Conservation (phyloP, 2,797 vertebrate genomes). For the Eidolon dupreanum region DNA sequence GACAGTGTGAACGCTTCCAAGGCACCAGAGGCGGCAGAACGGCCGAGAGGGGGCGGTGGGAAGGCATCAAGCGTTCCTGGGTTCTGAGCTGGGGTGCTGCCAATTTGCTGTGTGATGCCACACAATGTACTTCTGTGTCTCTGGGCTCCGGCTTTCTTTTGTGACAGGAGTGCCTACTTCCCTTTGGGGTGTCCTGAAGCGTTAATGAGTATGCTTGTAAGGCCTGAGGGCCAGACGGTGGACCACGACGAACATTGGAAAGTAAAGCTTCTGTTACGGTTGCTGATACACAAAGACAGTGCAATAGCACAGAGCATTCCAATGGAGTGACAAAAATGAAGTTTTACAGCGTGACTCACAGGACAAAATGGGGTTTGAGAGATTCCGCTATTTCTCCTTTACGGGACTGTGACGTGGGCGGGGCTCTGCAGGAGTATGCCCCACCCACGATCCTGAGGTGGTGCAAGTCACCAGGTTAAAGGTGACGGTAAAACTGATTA, state of each 20-base stretch:
- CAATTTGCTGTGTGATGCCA: not conserved
- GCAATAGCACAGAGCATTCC: accelerated
- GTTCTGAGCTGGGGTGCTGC: not conserved
- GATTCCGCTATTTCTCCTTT: not conserved
- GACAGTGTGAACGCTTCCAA: accelerated
- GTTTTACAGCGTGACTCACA: not conserved
- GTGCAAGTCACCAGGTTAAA: not conserved
- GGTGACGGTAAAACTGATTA: not conserved
- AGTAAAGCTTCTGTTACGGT: not conserved
- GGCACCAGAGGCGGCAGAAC: not conserved
- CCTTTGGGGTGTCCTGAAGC: not conserved
- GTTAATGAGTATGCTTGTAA: not conserved
- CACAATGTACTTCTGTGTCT: accelerated
- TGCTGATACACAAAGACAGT: accelerated
- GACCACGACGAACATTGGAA: accelerated
- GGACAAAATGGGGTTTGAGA: not conserved
- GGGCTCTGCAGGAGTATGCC: accelerated
- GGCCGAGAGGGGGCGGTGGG: accelerated
- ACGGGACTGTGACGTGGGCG: not conserved
- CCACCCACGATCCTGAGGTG: accelerated
- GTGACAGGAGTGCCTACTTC: not conserved
- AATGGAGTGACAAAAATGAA: not conserved
- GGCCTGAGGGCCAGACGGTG: not conserved
- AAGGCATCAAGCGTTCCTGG: too few relatives aligned
- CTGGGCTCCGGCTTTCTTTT: not conserved